Evolutionary conservation across 2,113 vertebrate species (phyloP), one percentile per base, ranked within the genome.

Genomic region (Oenanthe oenanthe): DNA sequence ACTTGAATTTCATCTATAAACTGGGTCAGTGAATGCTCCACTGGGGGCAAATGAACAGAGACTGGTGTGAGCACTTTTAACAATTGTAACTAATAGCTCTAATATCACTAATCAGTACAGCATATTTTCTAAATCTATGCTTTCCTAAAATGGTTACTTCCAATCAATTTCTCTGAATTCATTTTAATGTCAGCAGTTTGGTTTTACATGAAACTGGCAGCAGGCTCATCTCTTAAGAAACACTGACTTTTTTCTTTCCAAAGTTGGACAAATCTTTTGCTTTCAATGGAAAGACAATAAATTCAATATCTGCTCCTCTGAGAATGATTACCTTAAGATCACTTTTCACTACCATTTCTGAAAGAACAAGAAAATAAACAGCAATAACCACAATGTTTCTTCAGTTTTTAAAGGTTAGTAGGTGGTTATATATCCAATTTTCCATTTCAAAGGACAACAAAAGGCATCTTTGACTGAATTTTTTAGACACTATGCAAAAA

Each of bases 191-290:
- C 7, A 78, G 14, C 1, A 13, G 2, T 76, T 73, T 63, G 8
- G 0, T 54, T 89, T 93, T 71, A 10, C 32, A 60, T 62, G 62
- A n/a, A 57, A 43, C 29, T 77, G n/a, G 22, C 10, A 80, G 10
- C 6, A 80, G 10, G 12, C 13, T 89, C 11, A 10, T 43, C 11
- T 82, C 10, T 24, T 72, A 68, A 45, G 31, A 91, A 73, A 43
- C 1, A 5, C 28, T 57, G 26, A 45, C 3, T 21, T 62, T 34
- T 83, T 80, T 84, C 34, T 31, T 5, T 1, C 13, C 45, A 40
- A 1, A 0, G 0, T 34, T 0, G 0, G 34, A 21, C 16, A 47
- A 84, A 57, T 2, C 0, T 76, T 68, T 76, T 53, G 14, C 3
- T 60, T 93, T 74, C 66, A 43, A 18, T 22, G 7, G 32, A 82